Conservation (phyloP, 2,888 invertebrate genomes). For the Operophtera brumata region DNA sequence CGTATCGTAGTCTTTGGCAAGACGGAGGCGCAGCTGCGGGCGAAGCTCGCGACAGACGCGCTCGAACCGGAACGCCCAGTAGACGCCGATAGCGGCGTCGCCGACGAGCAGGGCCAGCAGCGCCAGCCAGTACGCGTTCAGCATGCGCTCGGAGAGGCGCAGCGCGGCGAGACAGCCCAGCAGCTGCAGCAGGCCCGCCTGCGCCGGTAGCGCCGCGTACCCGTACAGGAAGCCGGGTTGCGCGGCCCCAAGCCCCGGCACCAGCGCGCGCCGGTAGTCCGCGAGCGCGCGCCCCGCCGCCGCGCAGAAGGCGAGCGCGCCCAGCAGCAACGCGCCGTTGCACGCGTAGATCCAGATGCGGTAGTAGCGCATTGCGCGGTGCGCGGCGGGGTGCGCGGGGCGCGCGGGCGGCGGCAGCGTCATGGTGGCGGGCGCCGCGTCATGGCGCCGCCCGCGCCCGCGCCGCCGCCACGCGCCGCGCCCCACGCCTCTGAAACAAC, state of each 20-base stretch:
- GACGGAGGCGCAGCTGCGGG: conserved; percentile 82
- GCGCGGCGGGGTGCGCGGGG: conserved; percentile 78
- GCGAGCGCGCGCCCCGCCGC: conserved; percentile 87
- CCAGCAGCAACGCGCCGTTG: conserved; percentile 92
- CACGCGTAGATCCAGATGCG: conserved; percentile 96
- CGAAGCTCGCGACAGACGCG: conserved; percentile 87
- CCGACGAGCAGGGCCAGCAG: conserved; percentile 89
- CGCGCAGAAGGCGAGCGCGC: conserved; percentile 89
- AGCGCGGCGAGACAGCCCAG: conserved; percentile 91
- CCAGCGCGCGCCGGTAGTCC: conserved; percentile 86
- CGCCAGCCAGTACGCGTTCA: conserved; percentile 92
- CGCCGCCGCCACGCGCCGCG: conserved; percentile 80
- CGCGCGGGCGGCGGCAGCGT: conserved; percentile 81
- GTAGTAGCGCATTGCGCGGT: conserved; percentile 88
- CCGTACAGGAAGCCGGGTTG: conserved; percentile 93
- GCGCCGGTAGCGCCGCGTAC: conserved; percentile 89
- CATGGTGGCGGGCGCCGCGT: conserved; percentile 81
- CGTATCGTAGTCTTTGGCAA: conserved; percentile 85
- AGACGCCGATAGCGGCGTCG: conserved; percentile 90
- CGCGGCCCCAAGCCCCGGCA: conserved; percentile 87
- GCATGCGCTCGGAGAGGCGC: conserved; percentile 88
- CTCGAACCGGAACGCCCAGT: conserved; percentile 91
- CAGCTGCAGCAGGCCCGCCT: conserved; percentile 85
- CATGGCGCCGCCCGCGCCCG: conserved; percentile 79
- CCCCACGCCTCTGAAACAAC: conserved; percentile 74